Evolutionary conservation across 2,888 invertebrate genomes (phyloP), one percentile per base, ranked within the genome.

Genomic region (Chorisops tibialis): DNA sequence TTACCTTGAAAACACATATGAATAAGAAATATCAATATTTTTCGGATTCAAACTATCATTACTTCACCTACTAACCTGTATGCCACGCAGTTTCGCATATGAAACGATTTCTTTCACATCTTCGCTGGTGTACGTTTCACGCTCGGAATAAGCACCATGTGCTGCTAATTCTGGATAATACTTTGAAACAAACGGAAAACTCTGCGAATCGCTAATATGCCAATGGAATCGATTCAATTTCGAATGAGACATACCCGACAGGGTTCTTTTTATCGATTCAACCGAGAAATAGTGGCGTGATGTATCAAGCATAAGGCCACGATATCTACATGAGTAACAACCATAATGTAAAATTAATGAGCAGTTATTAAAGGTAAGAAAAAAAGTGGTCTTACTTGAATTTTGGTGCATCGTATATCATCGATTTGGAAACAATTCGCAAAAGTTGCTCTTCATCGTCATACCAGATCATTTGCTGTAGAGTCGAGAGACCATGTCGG

Each of bases 161-260:
- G 86, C 83, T 0, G 91, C 87, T 73, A 93, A 79, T 73, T 90
- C 86, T 0, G 93, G 93, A 59, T 86, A 87, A 65, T 85, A 82
- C 21, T 85, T 84, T 3, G 91, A 84, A 65, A 87, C 85, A 74
- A 92, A 87, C 0, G 96, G 96, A 77, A 96, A 96, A 67, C 94
- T 93, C 75, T 96, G 94, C 12, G 94, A 92, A 75, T 96, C 96
- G 4, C 88, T 88, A 30, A 91, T 82, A 72, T 93, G 91, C 96
- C 96, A 96, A 73, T 96, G 96, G 72, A 96, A 89, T 2, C 92
- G 91, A 79, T 96, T 96, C 67, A 96, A 76, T 77, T 96, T 96
- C 70, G 87, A 87, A 48, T 91, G 86, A 0, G 90, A 87, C 96
- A 96, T 95, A 2, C 89, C 94, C 63, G 91, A 87, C 71, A 96